Evolutionary conservation across 2,888 invertebrate genomes (phyloP).

Genomic region (Mythimna albipuncta): DNA sequence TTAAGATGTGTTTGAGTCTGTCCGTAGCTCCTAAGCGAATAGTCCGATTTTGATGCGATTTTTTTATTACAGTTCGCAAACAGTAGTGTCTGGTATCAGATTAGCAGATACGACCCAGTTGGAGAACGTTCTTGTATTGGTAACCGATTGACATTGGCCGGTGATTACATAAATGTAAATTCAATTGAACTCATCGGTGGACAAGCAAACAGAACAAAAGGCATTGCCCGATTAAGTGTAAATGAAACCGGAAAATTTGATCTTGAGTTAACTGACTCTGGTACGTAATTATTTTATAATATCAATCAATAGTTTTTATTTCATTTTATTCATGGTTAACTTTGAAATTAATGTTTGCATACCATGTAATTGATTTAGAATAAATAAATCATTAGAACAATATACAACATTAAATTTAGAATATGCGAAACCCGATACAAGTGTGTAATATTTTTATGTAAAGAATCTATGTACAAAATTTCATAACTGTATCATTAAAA

Average conservation of each 20-base stretch:
- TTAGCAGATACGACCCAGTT: constrained; percentile 78
- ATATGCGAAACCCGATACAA: too few relatives aligned
- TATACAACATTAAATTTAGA: too few relatives aligned
- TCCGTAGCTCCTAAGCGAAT: too few relatives aligned
- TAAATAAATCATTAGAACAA: too few relatives aligned
- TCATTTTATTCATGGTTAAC: too few relatives aligned
- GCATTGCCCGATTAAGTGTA: constrained; percentile 73
- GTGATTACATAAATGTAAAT: constrained; percentile 13
- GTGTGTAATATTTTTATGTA: too few relatives aligned
- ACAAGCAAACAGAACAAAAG: constrained; percentile 72
- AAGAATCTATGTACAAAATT: too few relatives aligned
- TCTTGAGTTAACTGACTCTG: constrained; percentile 72
- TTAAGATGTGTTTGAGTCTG: too few relatives aligned
- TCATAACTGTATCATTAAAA: too few relatives aligned
- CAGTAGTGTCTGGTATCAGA: constrained; percentile 85
- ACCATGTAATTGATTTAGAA: too few relatives aligned
- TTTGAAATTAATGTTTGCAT: too few relatives aligned
- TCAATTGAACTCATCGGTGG: constrained; percentile 74
- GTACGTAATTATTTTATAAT: background rate
- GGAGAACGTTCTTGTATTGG: constrained; percentile 77
- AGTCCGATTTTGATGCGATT: too few relatives aligned
- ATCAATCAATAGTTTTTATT: background rate
- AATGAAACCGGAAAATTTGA: constrained; percentile 74
- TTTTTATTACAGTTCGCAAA: constrained; percentile 74
- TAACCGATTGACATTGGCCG: constrained; percentile 72